Conservation (phyloP, 1,140 invertebrate genomes). For the Episyrphus balteatus region DNA sequence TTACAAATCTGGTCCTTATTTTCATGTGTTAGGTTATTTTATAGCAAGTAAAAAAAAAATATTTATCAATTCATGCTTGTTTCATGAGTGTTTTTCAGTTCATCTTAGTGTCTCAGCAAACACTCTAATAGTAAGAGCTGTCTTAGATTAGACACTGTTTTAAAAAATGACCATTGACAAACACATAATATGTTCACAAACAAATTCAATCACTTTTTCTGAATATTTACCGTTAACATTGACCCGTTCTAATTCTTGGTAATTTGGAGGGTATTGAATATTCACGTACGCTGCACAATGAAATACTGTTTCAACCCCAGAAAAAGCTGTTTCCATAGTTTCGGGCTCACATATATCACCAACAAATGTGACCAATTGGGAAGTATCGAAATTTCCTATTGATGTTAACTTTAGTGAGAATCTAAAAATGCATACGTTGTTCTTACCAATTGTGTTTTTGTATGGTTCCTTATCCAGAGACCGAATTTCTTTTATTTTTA, state of each 20-base stretch:
- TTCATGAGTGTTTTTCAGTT: too few relatives aligned
- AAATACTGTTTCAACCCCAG: constrained; percentile 47
- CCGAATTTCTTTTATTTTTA: constrained; percentile 46
- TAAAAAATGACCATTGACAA: too few relatives aligned
- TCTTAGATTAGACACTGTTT: too few relatives aligned
- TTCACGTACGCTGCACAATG: constrained; percentile 52
- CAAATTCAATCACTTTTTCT: too few relatives aligned
- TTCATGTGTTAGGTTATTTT: too few relatives aligned
- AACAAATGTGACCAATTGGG: constrained; percentile 36
- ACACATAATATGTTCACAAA: too few relatives aligned
- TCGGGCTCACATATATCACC: constrained; percentile 41
- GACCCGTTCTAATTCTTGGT: constrained; percentile 41
- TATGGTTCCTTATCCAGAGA: constrained; percentile 48
- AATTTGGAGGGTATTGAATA: constrained; percentile 46
- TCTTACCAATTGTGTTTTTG: constrained; percentile 41
- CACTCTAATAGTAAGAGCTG: too few relatives aligned
- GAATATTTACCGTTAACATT: constrained; percentile 47
- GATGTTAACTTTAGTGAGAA: constrained; percentile 4
- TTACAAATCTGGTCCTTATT: too few relatives aligned
- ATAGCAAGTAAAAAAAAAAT: too few relatives aligned
- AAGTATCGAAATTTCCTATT: constrained; percentile 30
- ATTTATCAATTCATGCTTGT: too few relatives aligned
- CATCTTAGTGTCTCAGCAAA: too few relatives aligned
- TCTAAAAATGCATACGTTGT: neutral
- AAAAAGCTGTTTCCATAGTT: constrained; percentile 38